Evolutionary conservation across 2,888 invertebrate species (phyloP).

Genomic region (Caenorhabditis angaria): DNA sequence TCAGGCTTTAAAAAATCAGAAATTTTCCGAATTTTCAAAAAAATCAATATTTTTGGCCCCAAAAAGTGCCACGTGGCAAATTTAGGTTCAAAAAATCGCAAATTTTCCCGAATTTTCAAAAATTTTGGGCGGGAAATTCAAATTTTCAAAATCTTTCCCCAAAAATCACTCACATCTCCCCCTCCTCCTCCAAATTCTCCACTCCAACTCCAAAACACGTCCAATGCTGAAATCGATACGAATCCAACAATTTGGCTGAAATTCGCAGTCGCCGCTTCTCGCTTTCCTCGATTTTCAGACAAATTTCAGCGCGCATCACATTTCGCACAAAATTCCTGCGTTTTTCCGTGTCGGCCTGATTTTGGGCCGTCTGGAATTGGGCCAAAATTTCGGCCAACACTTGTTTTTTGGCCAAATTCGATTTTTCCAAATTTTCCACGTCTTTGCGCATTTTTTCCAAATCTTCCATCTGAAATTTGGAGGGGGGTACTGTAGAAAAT

Average conservation of each 20-base stretch:
- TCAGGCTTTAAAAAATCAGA: too few species aligned
- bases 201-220: conserved; percentile 3
- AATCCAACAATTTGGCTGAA: not conserved
- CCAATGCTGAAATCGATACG: conserved; percentile 6
- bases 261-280: too few species aligned
- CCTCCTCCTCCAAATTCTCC: not conserved
- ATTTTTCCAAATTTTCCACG: too few species aligned
- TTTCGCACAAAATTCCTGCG: conserved; percentile 21
- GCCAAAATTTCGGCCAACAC: not conserved
- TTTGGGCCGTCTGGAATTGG: not conserved
- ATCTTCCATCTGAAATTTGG: too few species aligned
- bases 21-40: too few species aligned
- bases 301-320: conserved; percentile 22
- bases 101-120: not conserved
- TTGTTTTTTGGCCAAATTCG: too few species aligned
- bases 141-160: too few species aligned
- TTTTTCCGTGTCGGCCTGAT: not conserved
- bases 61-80: too few species aligned
- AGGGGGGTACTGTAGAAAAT: too few species aligned
- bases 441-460: too few species aligned
- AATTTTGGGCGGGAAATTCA: too few species aligned
- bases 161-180: not conserved
- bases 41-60: too few species aligned
- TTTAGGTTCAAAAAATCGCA: not conserved
- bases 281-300: not conserved